Percentiles rank a stretch among this genome's conserved stretches.
These are phyloP conservation scores for Phoxinus dragarum DNA, from an alignment of 2,797 vertebrate genomes.

Conservation along the genomic window DNA sequence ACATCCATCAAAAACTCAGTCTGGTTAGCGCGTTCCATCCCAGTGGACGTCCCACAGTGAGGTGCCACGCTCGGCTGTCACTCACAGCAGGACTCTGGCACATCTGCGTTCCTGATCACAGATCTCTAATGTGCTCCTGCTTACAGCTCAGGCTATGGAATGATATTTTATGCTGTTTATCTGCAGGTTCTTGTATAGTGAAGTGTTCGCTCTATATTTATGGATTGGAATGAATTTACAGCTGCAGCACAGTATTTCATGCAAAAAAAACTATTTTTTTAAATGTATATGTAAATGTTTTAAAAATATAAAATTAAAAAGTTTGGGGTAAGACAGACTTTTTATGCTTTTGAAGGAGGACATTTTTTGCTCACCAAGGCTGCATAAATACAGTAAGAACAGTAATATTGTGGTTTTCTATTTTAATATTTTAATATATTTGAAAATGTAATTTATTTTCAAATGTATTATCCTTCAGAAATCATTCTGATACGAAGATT, in stretches of 20 bases:
- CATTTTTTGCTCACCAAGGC: background rate
- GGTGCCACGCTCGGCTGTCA: conserved; percentile 46
- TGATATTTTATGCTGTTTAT: background rate
- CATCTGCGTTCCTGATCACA: conserved; percentile 36
- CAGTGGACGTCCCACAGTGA: conserved; percentile 2
- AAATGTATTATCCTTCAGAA: background rate
- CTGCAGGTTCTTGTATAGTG: background rate
- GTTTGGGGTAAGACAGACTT: background rate
- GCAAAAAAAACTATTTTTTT: background rate
- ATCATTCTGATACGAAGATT: background rate
- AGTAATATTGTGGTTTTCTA: background rate
- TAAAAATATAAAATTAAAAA: background rate
- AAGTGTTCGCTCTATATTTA: background rate
- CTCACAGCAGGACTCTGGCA: conserved; percentile 22
- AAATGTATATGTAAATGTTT: background rate
- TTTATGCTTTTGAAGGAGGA: background rate
- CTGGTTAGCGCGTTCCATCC: conserved; percentile 46
- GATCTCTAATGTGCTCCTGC: conserved; percentile 27
- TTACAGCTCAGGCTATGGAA: conserved; percentile 1
- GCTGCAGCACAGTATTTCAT: background rate
- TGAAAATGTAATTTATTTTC: background rate
- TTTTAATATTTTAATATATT: too few relatives aligned
- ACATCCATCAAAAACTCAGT: conserved; percentile 48
- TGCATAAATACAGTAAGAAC: background rate
- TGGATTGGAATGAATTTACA: background rate